Evolutionary conservation across 2,888 invertebrate species (phyloP).

Genomic region (Drosophila niveifrons): DNA sequence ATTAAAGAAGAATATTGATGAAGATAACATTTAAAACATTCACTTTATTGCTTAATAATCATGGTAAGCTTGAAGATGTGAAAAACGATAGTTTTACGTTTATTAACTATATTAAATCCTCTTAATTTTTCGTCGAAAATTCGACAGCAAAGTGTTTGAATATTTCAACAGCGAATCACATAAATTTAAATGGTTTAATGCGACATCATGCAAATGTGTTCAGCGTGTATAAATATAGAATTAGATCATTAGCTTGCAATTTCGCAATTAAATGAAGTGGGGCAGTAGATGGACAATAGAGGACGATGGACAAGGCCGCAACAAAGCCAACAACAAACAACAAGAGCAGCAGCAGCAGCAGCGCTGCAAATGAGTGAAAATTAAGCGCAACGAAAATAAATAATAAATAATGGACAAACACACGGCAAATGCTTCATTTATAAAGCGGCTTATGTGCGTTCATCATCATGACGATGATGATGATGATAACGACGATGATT

Average conservation of each 20-base stretch:
- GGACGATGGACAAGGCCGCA: slow-evolving; percentile 17
- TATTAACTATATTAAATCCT: neutral
- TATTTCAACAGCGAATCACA: neutral
- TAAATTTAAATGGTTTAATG: slow-evolving; percentile 14
- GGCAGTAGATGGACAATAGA: neutral
- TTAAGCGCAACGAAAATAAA: slow-evolving; percentile 57
- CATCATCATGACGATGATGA: slow-evolving; percentile 28
- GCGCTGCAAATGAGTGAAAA: slow-evolving; percentile 44
- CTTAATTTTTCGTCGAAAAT: no score
- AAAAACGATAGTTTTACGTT: neutral
- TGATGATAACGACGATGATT: slow-evolving; percentile 17
- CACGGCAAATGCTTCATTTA: slow-evolving; percentile 58
- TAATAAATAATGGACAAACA: slow-evolving; percentile 63
- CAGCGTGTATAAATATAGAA: slow-evolving; percentile 54
- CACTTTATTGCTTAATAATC: no score
- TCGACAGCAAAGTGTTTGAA: neutral
- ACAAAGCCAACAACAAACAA: slow-evolving; percentile 20
- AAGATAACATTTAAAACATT: no score
- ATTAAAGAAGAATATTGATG: no score
- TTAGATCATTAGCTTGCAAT: slow-evolving; percentile 59
- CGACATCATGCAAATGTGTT: slow-evolving; percentile 16
- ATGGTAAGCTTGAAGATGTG: no score
- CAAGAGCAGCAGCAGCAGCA: no score
- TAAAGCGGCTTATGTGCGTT: slow-evolving; percentile 67
- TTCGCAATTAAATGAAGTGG: slow-evolving; percentile 44